Base-by-base conservation (phyloP, 2,888 invertebrate species). In the Cryptophagus acutangulus region DNA sequence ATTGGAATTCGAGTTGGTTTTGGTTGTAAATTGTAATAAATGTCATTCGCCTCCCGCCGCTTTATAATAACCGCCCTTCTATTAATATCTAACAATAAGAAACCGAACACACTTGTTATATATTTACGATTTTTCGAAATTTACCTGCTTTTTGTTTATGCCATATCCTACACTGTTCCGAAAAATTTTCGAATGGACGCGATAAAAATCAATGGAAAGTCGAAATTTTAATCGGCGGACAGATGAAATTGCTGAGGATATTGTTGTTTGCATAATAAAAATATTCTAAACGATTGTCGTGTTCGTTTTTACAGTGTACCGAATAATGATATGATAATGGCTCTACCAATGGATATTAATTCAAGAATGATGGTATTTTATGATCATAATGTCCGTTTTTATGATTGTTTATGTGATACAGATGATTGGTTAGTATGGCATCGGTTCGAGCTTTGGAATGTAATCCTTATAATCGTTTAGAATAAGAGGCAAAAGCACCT, bases 321-420 rank as follows among this genome's bases (percentile, higher is more conserved):
- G 45, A 40, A 46, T 62, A 62, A 65, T 60, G 60, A 64, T 61
- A 65, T 65, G 65, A 65, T 65, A 65, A 65, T 63, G 62, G 54
- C 57, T 54, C 52, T 46, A 48, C 54, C 55, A 51, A 59, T 57
- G 62, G 58, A 52, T 64, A 66, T 67, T 67, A 67, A 66, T 67
- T 65, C 64, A 56, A 59, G 62, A 65, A 66, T 65, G 63, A 67
- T 67, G 59, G 65, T 65, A 67, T 63, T 69, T 68, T 67, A 69
- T 61, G 67, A 54, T 59, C 59, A 65, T 67, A 65, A 67, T 53
- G 69, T 67, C 65, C 54, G 61, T 60, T 67, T 69, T 69, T 70
- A 69, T 69, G 67, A 62, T 68, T 68, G 60, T 70, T 70, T 70
- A 70, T 70, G 68, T 56, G 68, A 61, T 69, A 63, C 65, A 66